Evolutionary conservation across 2,888 invertebrate genomes (phyloP).

Genomic region (Sminthurinus aureus): DNA sequence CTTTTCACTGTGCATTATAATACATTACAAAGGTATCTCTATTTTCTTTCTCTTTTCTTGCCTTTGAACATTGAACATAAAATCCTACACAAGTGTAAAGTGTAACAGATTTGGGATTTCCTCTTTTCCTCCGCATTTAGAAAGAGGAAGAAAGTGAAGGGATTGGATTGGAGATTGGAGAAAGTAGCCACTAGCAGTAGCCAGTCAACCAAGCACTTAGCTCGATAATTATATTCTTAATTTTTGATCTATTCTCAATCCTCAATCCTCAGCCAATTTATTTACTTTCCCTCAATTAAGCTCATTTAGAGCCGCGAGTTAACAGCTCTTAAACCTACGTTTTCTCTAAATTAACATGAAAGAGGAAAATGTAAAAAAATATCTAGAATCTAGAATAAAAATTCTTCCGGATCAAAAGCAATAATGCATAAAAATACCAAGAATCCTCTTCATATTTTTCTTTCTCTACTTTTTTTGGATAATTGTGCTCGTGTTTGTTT

Average conservation of each 20-base stretch:
- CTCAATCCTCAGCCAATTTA: background rate
- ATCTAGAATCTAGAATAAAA: too few relatives aligned
- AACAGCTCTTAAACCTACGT: too few relatives aligned
- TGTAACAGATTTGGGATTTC: background rate
- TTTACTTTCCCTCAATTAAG: background rate
- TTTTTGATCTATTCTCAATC: background rate
- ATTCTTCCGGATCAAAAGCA: too few relatives aligned
- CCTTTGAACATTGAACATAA: background rate
- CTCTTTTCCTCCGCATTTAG: background rate
- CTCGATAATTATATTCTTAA: background rate
- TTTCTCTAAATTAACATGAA: too few relatives aligned
- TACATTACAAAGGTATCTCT: background rate
- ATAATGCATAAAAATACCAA: too few relatives aligned
- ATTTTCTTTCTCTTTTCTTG: background rate
- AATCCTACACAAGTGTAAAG: background rate
- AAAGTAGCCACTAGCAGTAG: slow-evolving; percentile 2
- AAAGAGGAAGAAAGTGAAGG: background rate
- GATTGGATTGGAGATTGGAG: too few relatives aligned
- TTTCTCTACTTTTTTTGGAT: too few relatives aligned
- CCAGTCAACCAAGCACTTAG: background rate
- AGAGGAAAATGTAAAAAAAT: too few relatives aligned
- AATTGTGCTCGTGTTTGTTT: too few relatives aligned
- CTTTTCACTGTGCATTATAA: background rate
- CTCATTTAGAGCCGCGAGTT: too few relatives aligned
- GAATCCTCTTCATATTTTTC: too few relatives aligned